Evolutionary conservation across 2,888 invertebrate species (phyloP).

Genomic region (Rhagonycha lutea): DNA sequence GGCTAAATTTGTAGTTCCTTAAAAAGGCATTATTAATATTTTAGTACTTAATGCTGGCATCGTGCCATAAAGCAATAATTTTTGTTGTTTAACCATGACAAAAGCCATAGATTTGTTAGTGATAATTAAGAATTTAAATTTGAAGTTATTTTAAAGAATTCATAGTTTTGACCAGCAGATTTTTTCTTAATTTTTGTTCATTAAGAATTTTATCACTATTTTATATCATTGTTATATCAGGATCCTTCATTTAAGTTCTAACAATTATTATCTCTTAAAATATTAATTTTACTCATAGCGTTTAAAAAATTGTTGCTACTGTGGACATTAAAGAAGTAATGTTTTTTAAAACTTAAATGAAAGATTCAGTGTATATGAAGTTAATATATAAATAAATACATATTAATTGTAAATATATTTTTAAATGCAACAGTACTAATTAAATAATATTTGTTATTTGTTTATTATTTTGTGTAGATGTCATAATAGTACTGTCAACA

Average conservation of each 20-base stretch:
- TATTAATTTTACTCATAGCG: conserved; percentile 6
- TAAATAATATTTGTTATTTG: conserved; percentile 28
- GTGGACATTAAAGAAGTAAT: conserved; percentile 22
- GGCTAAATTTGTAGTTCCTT: conserved; percentile 34
- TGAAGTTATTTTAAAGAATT: neutral
- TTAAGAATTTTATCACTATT: conserved; percentile 30
- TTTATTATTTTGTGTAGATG: conserved; percentile 24
- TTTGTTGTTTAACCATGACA: conserved; percentile 25
- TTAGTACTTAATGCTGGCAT: conserved; percentile 39
- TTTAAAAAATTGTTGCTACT: conserved; percentile 13
- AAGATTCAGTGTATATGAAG: conserved; percentile 29
- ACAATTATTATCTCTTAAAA: neutral
- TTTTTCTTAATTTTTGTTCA: conserved; percentile 25
- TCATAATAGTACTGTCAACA: conserved; percentile 23
- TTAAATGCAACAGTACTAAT: conserved; percentile 34
- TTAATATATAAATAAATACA: conserved; percentile 14
- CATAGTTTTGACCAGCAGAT: conserved; percentile 1
- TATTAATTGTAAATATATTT: conserved; percentile 31
- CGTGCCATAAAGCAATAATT: conserved; percentile 36
- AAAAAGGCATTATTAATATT: conserved; percentile 34
- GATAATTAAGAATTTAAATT: conserved; percentile 10
- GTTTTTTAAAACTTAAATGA: conserved; percentile 12
- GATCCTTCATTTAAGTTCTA: neutral
- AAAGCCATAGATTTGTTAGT: conserved; percentile 23
- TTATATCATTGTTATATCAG: conserved; percentile 35